Evolutionary conservation across 2,797 vertebrate genomes (phyloP), one percentile per base, ranked within the genome.

Genomic region (Hozukius guyotensis): DNA sequence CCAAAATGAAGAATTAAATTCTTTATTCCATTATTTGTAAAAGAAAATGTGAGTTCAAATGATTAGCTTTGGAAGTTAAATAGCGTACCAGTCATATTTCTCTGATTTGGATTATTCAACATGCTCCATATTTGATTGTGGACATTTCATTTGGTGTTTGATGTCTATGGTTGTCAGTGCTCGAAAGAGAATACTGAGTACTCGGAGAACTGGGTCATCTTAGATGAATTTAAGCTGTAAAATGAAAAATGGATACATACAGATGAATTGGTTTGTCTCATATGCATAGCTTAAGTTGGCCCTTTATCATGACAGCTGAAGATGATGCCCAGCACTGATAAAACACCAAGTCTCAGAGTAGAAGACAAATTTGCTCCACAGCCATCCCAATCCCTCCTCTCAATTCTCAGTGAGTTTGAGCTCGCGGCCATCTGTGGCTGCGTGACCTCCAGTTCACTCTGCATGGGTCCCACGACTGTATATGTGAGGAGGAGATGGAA

Each of bases 111-210:
- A 60, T 80, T 49, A 61, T 29, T 32, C 6, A 13, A 66, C 64
- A 18, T 53, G 73, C 60, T 87, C 52, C 71, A 79, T 79, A 87
- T 85, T 87, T 88, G 32, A 89, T 85, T 62, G 65, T 78, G 68
- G 68, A 36, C 36, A 57, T 79, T 87, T 87, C 53, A 66, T 68
- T 84, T 65, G 4, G 29, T 75, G 68, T 81, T 82, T 82, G 72
- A 86, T 74, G 31, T 86, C 29, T 25, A 25, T 78, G 62, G 67
- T 70, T 83, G 73, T 86, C 32, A 52, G 80, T 49, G 42, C 46
- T 89, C 70, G 57, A 87, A 93, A 89, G 75, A 80, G 86, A 89
- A 88, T 89, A 82, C 20, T 27, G 20, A 87, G 66, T 55, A 63
- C 77, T 73, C 31, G 3, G 2, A 83, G 69, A 90, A 87, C 38